Evolutionary conservation across 2,888 invertebrate genomes (phyloP).

Genomic region (Malthinus flaveolus): DNA sequence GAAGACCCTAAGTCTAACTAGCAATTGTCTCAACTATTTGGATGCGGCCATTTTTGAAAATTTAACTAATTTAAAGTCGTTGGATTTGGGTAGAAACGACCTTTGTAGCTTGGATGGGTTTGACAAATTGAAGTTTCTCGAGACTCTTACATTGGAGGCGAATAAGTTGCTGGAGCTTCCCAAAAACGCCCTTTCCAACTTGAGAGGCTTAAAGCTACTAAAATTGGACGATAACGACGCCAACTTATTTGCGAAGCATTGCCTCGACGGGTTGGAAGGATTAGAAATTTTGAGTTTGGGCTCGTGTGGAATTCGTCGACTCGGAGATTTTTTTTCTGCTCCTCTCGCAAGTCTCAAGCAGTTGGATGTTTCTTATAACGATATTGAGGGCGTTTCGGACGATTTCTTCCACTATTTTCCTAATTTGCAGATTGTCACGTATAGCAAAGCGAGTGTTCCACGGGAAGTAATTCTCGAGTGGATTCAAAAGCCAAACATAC

Average conservation of each 20-base stretch:
- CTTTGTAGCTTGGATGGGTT: background rate
- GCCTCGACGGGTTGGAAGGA: background rate
- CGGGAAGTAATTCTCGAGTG: background rate
- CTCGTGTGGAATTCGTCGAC: background rate
- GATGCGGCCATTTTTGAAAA: background rate
- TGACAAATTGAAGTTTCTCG: background rate
- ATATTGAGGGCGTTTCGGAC: background rate
- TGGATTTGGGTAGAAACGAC: background rate
- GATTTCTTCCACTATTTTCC: background rate
- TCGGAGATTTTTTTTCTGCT: background rate
- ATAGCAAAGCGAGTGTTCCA: too few relatives aligned
- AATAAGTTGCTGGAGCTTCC: background rate
- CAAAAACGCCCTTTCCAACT: background rate
- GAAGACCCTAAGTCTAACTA: too few relatives aligned
- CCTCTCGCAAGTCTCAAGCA: background rate
- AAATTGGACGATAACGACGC: background rate
- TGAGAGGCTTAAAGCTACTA: background rate
- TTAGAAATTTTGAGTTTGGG: background rate
- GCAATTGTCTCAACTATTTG: too few relatives aligned
- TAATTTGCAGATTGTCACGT: too few relatives aligned
- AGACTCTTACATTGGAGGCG: background rate
- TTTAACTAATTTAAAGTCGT: background rate
- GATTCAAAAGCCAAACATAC: background rate
- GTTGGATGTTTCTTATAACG: background rate
- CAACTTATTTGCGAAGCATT: too few relatives aligned